Conservation (phyloP, 2,113 vertebrate genomes). For the Sprattus sprattus region DNA sequence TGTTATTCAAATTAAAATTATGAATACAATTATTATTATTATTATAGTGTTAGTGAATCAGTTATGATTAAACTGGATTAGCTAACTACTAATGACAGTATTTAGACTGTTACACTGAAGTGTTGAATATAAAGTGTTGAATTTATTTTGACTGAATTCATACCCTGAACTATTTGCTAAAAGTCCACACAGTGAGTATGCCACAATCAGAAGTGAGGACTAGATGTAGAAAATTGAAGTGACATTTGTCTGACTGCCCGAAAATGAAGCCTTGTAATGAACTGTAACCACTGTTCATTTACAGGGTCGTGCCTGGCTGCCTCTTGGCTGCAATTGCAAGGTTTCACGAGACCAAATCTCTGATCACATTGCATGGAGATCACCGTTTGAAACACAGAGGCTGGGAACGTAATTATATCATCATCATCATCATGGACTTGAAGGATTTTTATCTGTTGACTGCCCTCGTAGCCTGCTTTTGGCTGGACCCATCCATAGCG, state of each 20-base stretch:
- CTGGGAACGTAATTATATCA: slow-evolving; percentile 63
- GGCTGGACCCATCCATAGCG: slow-evolving; percentile 93
- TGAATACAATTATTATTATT: not conserved
- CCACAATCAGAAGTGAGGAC: not conserved
- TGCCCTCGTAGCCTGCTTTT: slow-evolving; percentile 90
- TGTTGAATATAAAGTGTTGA: not conserved
- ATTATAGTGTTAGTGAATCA: not conserved
- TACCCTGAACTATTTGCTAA: not conserved
- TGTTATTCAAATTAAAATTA: not conserved
- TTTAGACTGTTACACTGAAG: not conserved
- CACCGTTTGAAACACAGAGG: slow-evolving; percentile 60
- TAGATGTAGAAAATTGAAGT: not conserved
- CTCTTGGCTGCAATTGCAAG: slow-evolving; percentile 78
- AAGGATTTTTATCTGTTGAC: slow-evolving; percentile 99
- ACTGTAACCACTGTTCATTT: slow-evolving; percentile 75
- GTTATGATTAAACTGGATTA: not conserved
- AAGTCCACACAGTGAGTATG: not conserved
- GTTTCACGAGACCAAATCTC: slow-evolving; percentile 80
- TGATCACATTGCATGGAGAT: slow-evolving; percentile 75
- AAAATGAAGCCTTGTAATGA: slow-evolving; percentile 53
- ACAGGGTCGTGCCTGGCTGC: slow-evolving; percentile 85
- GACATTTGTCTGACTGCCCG: slow-evolving; percentile 16
- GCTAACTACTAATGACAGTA: not conserved
- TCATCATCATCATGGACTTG: slow-evolving; percentile 87
- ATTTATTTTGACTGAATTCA: not conserved